phyloP scores from a whole-genome alignment of 2,797 vertebrate species.

The Manis pentadactyla region DNA sequence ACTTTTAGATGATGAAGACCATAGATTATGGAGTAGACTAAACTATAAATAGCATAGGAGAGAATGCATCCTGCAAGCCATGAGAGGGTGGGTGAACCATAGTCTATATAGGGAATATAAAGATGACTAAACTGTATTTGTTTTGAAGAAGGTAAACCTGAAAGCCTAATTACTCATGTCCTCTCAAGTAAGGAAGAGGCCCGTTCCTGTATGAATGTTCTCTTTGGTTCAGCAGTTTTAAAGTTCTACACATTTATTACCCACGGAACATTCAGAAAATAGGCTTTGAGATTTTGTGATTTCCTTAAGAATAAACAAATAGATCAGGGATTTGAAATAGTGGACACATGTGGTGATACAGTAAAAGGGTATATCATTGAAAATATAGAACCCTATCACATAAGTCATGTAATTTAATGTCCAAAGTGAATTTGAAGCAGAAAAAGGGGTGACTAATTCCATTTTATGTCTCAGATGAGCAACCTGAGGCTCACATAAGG shows the following conservation, averaged over 20 bases:
- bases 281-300: neutral
- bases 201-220: neutral
- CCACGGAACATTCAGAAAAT: neutral
- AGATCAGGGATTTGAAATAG: neutral
- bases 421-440: neutral
- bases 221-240: neutral
- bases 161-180: neutral
- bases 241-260: neutral
- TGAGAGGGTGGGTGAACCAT: neutral
- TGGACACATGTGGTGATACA: neutral
- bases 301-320: neutral
- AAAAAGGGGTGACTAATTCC: neutral
- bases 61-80: neutral
- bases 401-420: neutral
- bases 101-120: fast-evolving
- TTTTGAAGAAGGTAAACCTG: neutral
- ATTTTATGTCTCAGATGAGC: neutral
- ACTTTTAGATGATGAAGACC: neutral
- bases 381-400: neutral
- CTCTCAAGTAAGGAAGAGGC: neutral
- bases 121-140: neutral
- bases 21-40: neutral
- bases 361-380: neutral
- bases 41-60: neutral
- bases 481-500: neutral